Conservation (phyloP, 2,888 invertebrate species). For the Agapetus fuscipes region DNA sequence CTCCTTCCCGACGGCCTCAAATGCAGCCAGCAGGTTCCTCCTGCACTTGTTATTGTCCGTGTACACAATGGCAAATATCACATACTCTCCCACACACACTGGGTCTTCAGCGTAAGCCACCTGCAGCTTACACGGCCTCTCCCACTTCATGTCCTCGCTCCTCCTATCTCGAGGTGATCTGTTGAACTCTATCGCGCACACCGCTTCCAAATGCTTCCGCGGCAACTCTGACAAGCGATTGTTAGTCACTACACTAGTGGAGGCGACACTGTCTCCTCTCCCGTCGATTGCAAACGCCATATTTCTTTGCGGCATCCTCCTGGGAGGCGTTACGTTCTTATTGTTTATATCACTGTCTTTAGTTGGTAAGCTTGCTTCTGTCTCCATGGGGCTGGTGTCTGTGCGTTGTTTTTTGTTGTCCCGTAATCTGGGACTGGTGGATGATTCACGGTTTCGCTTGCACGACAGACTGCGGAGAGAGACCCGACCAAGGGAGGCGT, state of each 20-base stretch:
- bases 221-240: slow-evolving; percentile 30
- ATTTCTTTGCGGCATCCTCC: too few species aligned
- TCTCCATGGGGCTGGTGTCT: too few species aligned
- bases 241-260: slow-evolving; percentile 39
- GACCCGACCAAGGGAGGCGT: slow-evolving; percentile 4
- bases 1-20: slow-evolving; percentile 29
- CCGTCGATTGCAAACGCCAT: too few species aligned
- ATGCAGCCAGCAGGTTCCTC: slow-evolving; percentile 46
- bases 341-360: not conserved
- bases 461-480: slow-evolving; percentile 7
- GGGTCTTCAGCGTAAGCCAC: slow-evolving; percentile 49
- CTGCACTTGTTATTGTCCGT: slow-evolving; percentile 50
- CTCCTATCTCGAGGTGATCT: slow-evolving; percentile 33
- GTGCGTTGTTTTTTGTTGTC: not conserved
- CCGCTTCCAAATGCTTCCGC: slow-evolving; percentile 39
- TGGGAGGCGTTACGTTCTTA: too few species aligned
- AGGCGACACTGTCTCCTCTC: slow-evolving; percentile 41
- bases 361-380: not conserved
- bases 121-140: slow-evolving; percentile 51
- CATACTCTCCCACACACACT: slow-evolving; percentile 43
- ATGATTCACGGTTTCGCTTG: slow-evolving; percentile 11
- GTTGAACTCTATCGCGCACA: slow-evolving; percentile 39
- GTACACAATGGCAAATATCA: slow-evolving; percentile 52
- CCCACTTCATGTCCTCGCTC: slow-evolving; percentile 46
- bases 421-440: slow-evolving; percentile 15